Base-by-base conservation (phyloP, 1,140 invertebrate genomes). In the Andrena cerasifolii region DNA sequence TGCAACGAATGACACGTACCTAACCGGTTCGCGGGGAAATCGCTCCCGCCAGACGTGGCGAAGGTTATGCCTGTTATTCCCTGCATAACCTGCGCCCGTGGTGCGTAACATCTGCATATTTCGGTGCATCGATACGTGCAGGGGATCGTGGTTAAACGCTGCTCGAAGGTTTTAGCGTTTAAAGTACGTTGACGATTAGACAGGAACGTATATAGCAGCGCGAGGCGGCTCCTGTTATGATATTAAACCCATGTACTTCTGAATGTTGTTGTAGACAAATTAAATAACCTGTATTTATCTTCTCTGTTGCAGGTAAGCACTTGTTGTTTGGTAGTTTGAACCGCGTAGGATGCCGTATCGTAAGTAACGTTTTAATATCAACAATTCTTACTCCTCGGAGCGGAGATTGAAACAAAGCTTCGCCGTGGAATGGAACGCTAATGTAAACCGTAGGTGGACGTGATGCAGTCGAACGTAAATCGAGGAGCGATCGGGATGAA, bases 1-100 rank as follows among this genome's bases (percentile, higher is more conserved):
- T 92, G 87, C 86, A 88, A 86, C 89, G 89, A 91, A 91, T 88
- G 90, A 91, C 90, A 90, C 85, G 85, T 84, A 85, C 79, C 86
- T 86, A 90, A 89, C 86, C 80, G 88, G 86, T 88, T 88, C 83
- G 84, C 86, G 84, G 78, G 79, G 79, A 87, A 40, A 86, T 82
- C 82, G 77, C 79, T 78, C 79, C 86, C 84, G 84, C 79, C 85
- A 81, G 80, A 79, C 73, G 36, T 71, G 67, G 43, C 72, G 72
- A 87, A 86, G 80, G 80, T 84, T 85, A 80, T 79, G 80, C 80
- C 51, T 67, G 78, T 82, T 79, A 71, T 74, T 71, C 79, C 54
- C 75, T 74, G 62, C 84, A 79, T 77, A 81, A 82, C 86, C 61
- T 59, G 54, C 36, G 14, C 47, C 40, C 63, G 24, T 78, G 82